Evolutionary conservation across 2,888 invertebrate genomes (phyloP).

Genomic region (Epistrophe grossulariae): DNA sequence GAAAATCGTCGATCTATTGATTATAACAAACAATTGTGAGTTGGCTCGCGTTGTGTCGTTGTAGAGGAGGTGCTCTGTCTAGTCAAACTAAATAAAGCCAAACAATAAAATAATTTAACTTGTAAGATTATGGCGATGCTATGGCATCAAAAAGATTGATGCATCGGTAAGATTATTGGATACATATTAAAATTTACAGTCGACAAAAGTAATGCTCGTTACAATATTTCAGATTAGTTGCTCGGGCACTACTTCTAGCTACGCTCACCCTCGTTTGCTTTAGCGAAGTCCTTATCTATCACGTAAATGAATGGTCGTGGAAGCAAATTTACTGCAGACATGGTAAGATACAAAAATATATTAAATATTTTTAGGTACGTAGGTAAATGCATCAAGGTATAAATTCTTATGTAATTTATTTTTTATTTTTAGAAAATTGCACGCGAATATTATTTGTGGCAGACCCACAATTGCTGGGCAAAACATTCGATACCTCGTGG

Average conservation of each 20-base stretch:
- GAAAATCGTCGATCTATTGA: constrained; percentile 54
- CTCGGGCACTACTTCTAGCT: constrained; percentile 79
- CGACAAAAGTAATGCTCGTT: not conserved
- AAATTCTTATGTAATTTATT: constrained; percentile 32
- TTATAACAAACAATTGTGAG: constrained; percentile 41
- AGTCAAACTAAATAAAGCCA: not conserved
- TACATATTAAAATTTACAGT: not conserved
- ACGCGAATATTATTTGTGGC: constrained; percentile 90
- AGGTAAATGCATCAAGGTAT: constrained; percentile 2
- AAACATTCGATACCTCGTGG: constrained; percentile 88
- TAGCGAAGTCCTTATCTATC: constrained; percentile 82
- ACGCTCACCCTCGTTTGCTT: constrained; percentile 81
- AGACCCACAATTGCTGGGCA: constrained; percentile 97
- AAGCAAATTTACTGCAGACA: constrained; percentile 81
- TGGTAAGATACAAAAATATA: constrained; percentile 77
- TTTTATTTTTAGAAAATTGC: constrained; percentile 84
- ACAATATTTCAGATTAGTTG: constrained; percentile 78
- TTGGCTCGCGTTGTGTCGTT: not conserved
- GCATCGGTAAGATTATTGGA: constrained; percentile 48
- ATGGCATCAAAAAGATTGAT: constrained; percentile 67
- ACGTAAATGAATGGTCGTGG: constrained; percentile 81
- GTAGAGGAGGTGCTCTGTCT: not conserved
- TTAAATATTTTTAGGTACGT: not conserved
- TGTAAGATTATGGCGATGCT: constrained; percentile 41
- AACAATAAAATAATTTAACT: not conserved